These are phyloP conservation scores for Protodeltote pygarga DNA, from an alignment of 2,888 invertebrate species.

Conservation along the genomic window DNA sequence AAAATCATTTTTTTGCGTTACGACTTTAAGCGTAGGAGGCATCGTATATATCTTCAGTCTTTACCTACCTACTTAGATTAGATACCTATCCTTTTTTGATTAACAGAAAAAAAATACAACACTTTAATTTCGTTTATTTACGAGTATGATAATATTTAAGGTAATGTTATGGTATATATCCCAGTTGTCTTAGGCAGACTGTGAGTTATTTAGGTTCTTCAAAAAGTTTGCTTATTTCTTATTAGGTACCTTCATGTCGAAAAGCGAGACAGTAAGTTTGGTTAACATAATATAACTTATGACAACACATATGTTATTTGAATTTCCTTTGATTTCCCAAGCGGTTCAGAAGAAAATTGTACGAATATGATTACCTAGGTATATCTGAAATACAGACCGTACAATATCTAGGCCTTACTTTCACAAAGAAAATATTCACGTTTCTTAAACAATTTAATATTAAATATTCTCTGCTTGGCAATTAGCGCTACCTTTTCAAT, in stretches of 20 bases:
- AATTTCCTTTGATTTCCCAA: constrained; percentile 58
- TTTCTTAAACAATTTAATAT: not conserved
- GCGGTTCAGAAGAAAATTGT: constrained; percentile 39
- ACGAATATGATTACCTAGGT: constrained; percentile 39
- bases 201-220: constrained; percentile 10
- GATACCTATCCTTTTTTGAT: too few relatives aligned
- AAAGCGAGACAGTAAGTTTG: constrained; percentile 19
- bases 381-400: constrained; percentile 24
- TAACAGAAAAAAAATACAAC: too few relatives aligned
- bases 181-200: too few relatives aligned
- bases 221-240: constrained; percentile 14
- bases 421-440: not conserved
- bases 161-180: too few relatives aligned
- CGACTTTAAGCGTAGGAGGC: too few relatives aligned
- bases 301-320: constrained; percentile 43
- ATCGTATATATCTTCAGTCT: too few relatives aligned
- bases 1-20: too few relatives aligned
- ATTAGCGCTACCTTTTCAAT: not conserved
- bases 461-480: constrained; percentile 1
- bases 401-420: constrained; percentile 16
- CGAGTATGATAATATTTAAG: too few relatives aligned
- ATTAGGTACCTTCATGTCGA: constrained; percentile 10
- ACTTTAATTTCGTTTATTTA: too few relatives aligned
- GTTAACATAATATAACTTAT: constrained; percentile 33
- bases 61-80: too few relatives aligned